A percentile compares a stretch with the other conserved stretches of the same genome.
These are phyloP conservation scores for Crypturellus undulatus DNA, from an alignment of 2,113 vertebrate genomes.

Conservation along the genomic window DNA sequence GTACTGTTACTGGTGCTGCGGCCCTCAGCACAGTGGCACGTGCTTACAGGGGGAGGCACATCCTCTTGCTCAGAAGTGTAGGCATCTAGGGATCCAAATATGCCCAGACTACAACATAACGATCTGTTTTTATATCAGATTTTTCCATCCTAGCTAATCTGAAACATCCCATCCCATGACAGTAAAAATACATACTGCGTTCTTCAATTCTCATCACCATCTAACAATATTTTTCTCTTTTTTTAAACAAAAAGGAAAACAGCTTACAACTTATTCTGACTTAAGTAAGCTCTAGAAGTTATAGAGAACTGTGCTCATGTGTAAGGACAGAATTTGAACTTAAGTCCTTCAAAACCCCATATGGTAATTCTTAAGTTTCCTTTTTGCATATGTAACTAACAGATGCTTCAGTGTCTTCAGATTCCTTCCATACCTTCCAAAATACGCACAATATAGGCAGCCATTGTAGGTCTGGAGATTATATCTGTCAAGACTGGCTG, in stretches of 20 bases:
- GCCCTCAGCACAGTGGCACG: not conserved
- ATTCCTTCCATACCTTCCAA: constrained; percentile 79
- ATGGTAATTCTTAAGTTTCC: constrained; percentile 65
- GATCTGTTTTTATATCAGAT: not conserved
- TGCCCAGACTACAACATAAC: not conserved
- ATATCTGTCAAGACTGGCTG: constrained; percentile 80
- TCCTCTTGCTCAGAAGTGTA: not conserved
- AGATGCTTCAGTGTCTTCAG: constrained; percentile 71
- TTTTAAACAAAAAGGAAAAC: not conserved
- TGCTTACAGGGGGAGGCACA: not conserved
- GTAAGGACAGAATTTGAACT: constrained; percentile 38
- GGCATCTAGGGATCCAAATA: not conserved
- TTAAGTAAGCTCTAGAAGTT: not conserved
- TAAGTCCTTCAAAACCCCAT: constrained; percentile 55
- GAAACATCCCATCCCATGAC: not conserved
- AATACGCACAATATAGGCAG: constrained; percentile 72
- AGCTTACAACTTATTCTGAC: not conserved
- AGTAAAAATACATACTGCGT: not conserved
- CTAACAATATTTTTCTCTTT: not conserved
- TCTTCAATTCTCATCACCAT: not conserved
- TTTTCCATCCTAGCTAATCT: not conserved
- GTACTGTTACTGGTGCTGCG: constrained; percentile 3
- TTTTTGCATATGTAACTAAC: constrained; percentile 66
- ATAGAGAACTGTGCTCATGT: not conserved
- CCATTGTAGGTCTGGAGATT: constrained; percentile 76